Evolutionary conservation across 2,113 vertebrate species (phyloP), one percentile per base, ranked within the genome.

Genomic region (Oxygymnocypris stewartii): DNA sequence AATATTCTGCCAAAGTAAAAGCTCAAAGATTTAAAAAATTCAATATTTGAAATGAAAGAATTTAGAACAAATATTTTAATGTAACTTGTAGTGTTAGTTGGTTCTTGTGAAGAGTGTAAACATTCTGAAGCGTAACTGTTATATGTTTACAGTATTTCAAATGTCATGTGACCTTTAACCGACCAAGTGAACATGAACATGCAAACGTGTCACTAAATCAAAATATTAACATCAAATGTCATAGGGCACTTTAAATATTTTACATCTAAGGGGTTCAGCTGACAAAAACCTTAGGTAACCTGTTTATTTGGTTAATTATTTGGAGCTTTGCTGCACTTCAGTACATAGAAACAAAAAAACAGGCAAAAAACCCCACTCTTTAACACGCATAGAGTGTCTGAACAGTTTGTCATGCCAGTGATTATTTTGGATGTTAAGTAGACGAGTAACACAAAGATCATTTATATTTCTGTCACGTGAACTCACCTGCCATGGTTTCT

Each of bases 401-500:
- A 59, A 59, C 20, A 61, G 57, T 61, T 61, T n/a, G 9, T 59
- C 23, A 59, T n/a, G 23, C 8, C 20, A n/a, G 8, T 59, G 57
- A 59, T 59, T 10, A 10, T 59, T 23, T 59, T 59, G 23, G 20
- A 23, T 59, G 57, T 23, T 77, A 49, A 49, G 14, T 42, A 23
- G 51, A 80, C 2, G 8, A 57, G 28, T 6, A 81, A 63, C 35
- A 25, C 37, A 59, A 40, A 79, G 78, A 31, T 57, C 28, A 61
- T 67, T 25, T 18, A 4, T 76, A 9, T 47, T 1, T 28, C 42
- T 54, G 74, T 61, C 42, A 11, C 1, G 13, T 31, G 25, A 69
- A 75, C 94, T 85, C 93, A 95, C 94, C 94, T 94, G 88, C 94
- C 94, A 95, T 95, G 85, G 91, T 92, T 93, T 91, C 92, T 81